A percentile compares a stretch with the other conserved stretches of the same genome.
Conservation (phyloP, 35 echinoderm and acorn worm species). For the Apostichopus californicus region DNA sequence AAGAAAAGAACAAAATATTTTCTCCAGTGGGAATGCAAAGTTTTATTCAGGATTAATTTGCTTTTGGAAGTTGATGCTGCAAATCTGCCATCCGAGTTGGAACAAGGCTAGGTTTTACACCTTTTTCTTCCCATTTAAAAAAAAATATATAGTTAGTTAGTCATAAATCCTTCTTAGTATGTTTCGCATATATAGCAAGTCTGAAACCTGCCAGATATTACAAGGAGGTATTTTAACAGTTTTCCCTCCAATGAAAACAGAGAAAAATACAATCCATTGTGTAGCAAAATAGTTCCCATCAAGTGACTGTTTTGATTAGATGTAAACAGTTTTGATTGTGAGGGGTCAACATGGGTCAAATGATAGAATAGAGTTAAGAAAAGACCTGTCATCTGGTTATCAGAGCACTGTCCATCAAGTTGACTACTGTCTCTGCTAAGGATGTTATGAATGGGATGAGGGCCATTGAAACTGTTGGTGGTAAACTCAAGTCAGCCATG, state of each 20-base stretch:
- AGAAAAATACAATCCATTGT: background rate
- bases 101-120: too few relatives aligned
- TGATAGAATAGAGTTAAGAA: background rate
- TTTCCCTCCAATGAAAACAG: background rate
- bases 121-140: too few relatives aligned
- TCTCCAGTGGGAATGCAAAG: too few relatives aligned
- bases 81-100: too few relatives aligned
- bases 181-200: too few relatives aligned
- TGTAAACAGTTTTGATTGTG: slow-evolving; percentile 31
- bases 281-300: background rate
- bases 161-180: too few relatives aligned
- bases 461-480: slow-evolving; percentile 13
- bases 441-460: background rate
- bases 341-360: background rate
- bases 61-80: too few relatives aligned
- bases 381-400: slow-evolving; percentile 13
- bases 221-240: too few relatives aligned
- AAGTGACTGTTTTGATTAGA: slow-evolving; percentile 37
- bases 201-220: too few relatives aligned
- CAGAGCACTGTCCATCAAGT: slow-evolving; percentile 13
- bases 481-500: background rate
- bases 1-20: too few relatives aligned
- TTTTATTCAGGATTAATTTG: too few relatives aligned
- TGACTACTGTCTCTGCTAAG: background rate
- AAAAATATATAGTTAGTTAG: too few relatives aligned